Percentiles rank a stretch among this genome's conserved stretches.
Conservation (phyloP, 2,888 invertebrate species). For the Diploptera punctata region DNA sequence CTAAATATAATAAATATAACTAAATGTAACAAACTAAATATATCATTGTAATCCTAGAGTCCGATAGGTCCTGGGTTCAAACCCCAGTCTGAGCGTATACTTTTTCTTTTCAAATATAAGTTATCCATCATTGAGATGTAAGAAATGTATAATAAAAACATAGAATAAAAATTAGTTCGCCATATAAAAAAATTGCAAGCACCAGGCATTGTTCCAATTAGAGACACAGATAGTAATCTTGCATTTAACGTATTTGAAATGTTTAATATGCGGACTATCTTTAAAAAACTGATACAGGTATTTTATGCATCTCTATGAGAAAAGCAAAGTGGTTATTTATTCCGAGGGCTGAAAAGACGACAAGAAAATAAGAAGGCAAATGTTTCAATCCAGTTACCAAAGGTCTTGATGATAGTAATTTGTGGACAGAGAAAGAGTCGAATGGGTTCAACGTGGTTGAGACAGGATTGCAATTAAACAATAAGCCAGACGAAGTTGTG, state of each 20-base stretch:
- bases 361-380: neutral
- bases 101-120: no score
- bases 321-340: constrained; percentile 10
- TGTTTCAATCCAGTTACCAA: constrained; percentile 15
- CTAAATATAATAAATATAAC: no score
- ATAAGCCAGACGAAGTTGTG: constrained; percentile 33
- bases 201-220: constrained; percentile 1
- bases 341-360: constrained; percentile 4
- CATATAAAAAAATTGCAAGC: constrained; percentile 13
- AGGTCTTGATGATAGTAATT: constrained; percentile 33
- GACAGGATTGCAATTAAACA: constrained; percentile 44
- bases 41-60: no score
- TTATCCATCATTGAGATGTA: no score
- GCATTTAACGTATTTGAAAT: no score
- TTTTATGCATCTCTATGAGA: neutral
- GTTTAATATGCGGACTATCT: neutral
- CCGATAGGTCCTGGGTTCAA: no score
- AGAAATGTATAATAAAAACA: no score
- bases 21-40: no score
- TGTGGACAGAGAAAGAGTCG: constrained; percentile 44
- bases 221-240: neutral
- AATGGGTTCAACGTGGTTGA: constrained; percentile 46
- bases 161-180: no score
- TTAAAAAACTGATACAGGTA: neutral
- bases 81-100: no score